Evolutionary conservation across 2,888 invertebrate species (phyloP), one percentile per base, ranked within the genome.

Genomic region (Eristalis tenax): DNA sequence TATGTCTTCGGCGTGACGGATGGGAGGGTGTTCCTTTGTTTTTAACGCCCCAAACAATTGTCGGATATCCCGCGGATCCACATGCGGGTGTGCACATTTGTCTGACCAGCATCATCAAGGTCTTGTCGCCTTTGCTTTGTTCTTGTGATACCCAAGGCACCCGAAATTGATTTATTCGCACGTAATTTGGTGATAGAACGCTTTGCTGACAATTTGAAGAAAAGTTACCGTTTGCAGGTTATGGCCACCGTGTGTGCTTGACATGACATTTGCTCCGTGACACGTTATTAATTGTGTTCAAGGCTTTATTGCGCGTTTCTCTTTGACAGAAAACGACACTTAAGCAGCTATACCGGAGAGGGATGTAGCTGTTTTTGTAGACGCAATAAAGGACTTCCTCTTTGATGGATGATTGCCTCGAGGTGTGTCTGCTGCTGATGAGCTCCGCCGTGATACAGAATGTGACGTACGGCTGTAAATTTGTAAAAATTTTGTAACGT

Each of bases 81-180:
- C 15, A 10, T 38, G n/a, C 23, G 10, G 38, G 10, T 50, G n/a
- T 63, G 28, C 35, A 18, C 74, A 56, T 23, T 65, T 65, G 56
- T 75, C 75, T 75, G 71, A 77, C 50, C 71, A 40, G 50, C 59
- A 59, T 50, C 57, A 57, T 66, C 11, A 59, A 26, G 59, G 26
- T 4, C 23, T 23, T 11, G 59, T 26, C 26, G 59, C 26, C 26
- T 26, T 26, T 23, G 13, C 13, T 13, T 15, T 43, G 43, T 66
- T 10, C 61, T 63, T 18, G 56, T 38, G 1, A n/a, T 15, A 40
- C 57, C 50, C 40, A 38, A 63, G 38, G 75, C 61, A 63, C 68
- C 57, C 68, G 43, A 71, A 84, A 80, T 84, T 84, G 84, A 84
- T 84, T 84, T 84, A 84, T 84, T 84, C 63, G 75, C 80, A 84